These are phyloP conservation scores for Melangyna quadrimaculata DNA, from an alignment of 2,888 invertebrate genomes.

Conservation along the genomic window DNA sequence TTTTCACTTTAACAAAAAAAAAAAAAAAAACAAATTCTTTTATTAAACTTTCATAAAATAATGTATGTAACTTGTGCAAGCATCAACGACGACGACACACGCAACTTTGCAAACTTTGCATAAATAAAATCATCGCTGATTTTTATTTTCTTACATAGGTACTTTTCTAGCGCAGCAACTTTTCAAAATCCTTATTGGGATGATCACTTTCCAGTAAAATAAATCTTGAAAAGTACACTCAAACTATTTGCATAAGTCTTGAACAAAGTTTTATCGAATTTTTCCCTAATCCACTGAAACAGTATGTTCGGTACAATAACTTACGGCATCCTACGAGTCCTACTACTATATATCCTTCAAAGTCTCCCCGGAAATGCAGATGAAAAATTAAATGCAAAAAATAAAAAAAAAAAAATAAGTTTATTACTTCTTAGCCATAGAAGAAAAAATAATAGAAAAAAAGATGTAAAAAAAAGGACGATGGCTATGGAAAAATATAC, in stretches of 20 bases:
- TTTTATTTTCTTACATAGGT: neutral
- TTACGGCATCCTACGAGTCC: neutral
- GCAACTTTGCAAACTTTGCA: slow-evolving; percentile 3
- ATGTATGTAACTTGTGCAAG: neutral
- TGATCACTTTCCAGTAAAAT: slow-evolving; percentile 32
- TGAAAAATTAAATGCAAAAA: slow-evolving; percentile 23
- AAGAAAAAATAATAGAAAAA: neutral
- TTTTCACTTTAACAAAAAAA: neutral
- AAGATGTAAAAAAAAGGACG: neutral
- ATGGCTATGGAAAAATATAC: slow-evolving; percentile 5
- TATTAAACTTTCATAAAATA: neutral
- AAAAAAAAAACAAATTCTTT: neutral
- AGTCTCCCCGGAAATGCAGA: slow-evolving; percentile 21
- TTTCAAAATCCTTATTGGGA: slow-evolving; percentile 31
- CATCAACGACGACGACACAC: too few species aligned
- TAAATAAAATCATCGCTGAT: neutral
- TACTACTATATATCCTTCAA: slow-evolving; percentile 2
- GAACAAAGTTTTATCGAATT: slow-evolving; percentile 49
- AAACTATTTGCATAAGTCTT: slow-evolving; percentile 65
- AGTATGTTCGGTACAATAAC: neutral
- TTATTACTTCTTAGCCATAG: neutral
- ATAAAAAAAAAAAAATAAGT: neutral
- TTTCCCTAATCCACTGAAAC: slow-evolving; percentile 39
- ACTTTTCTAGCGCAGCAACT: neutral
- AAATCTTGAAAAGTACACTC: slow-evolving; percentile 46